Conservation (phyloP, 2,113 vertebrate species). For the Siniperca knerii region DNA sequence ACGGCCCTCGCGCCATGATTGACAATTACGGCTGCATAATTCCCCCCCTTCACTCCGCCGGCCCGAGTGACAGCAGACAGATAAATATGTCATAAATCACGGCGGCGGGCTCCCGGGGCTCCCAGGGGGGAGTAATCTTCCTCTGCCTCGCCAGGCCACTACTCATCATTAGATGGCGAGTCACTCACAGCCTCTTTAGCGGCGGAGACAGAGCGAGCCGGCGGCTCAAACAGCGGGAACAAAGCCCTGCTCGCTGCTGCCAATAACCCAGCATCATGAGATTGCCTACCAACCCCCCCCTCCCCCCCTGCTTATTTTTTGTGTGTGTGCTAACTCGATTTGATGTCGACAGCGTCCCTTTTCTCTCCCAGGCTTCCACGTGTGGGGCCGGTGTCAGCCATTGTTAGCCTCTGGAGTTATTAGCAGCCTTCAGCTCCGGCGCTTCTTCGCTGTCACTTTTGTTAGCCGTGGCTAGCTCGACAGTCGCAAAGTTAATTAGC, state of each 20-base stretch:
- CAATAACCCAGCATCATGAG: constrained; percentile 84
- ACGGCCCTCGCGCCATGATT: constrained; percentile 89
- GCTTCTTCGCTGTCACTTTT: constrained; percentile 67
- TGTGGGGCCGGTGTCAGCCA: constrained; percentile 85
- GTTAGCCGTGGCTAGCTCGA: constrained; percentile 75
- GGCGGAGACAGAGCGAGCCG: constrained; percentile 80
- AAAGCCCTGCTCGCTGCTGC: constrained; percentile 80
- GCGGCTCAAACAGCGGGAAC: constrained; percentile 78
- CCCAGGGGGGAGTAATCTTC: constrained; percentile 88
- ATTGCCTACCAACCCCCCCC: constrained; percentile 44
- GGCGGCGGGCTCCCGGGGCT: constrained; percentile 85
- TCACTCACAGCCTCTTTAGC: constrained; percentile 79
- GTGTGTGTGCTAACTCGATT: constrained; percentile 88
- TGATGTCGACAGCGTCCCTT: constrained; percentile 91
- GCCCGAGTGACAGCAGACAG: constrained; percentile 87
- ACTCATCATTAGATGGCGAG: constrained; percentile 90
- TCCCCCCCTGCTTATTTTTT: background rate
- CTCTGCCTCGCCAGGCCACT: constrained; percentile 86
- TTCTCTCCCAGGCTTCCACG: constrained; percentile 88
- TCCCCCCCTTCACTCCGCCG: constrained; percentile 87
- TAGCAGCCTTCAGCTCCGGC: constrained; percentile 72
- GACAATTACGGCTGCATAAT: constrained; percentile 95
- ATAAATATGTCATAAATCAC: constrained; percentile 95
- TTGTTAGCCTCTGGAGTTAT: constrained; percentile 77
- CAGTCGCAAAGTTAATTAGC: constrained; percentile 83